Conservation (phyloP, 2,888 invertebrate species). For the Anticlea derivata region DNA sequence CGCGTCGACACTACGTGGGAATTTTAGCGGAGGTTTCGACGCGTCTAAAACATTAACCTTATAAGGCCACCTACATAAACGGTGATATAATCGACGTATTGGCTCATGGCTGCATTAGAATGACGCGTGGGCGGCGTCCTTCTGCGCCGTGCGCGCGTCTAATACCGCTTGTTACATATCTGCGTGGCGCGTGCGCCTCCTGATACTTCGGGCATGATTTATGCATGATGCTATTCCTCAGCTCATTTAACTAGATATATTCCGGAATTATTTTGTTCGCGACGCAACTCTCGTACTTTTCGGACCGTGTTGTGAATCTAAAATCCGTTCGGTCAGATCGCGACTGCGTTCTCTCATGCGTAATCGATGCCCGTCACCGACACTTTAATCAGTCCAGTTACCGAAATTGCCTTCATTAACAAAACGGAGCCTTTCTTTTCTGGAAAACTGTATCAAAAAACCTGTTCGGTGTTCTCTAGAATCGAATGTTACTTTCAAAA, state of each 20-base stretch:
- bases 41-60: constrained; percentile 77
- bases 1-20: constrained; percentile 68
- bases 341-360: constrained; percentile 45
- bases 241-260: constrained; percentile 77
- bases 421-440: constrained; percentile 57
- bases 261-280: constrained; percentile 73
- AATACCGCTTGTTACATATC: constrained; percentile 56
- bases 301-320: constrained; percentile 65
- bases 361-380: constrained; percentile 59
- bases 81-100: constrained; percentile 77
- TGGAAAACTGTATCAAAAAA: constrained; percentile 60
- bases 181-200: constrained; percentile 59
- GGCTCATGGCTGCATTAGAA: constrained; percentile 63
- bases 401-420: constrained; percentile 71
- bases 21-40: constrained; percentile 40
- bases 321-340: constrained; percentile 41
- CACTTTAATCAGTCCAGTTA: constrained; percentile 65
- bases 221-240: constrained; percentile 70
- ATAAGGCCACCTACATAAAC: constrained; percentile 80
- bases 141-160: constrained; percentile 60
- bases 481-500: constrained; percentile 58
- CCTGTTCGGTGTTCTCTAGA: constrained; percentile 59
- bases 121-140: constrained; percentile 74
- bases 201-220: constrained; percentile 60
- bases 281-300: constrained; percentile 58